Evolutionary conservation across 2,888 invertebrate genomes (phyloP).

Genomic region (Megaustenia siamemsis): DNA sequence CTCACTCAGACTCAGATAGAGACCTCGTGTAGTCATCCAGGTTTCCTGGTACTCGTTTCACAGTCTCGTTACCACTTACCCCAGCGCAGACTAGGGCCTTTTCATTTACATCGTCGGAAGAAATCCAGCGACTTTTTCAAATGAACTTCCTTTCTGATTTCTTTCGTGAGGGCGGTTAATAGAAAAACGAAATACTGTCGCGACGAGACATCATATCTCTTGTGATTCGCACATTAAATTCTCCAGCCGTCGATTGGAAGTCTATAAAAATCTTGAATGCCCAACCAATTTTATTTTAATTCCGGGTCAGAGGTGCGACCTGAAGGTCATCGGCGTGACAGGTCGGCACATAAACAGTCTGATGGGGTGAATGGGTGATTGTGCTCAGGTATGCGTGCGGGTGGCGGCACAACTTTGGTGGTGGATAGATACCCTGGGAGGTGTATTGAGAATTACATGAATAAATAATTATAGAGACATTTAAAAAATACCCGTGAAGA

Average conservation of each 20-base stretch:
- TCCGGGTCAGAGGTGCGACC: slow-evolving; percentile 31
- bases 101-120: slow-evolving; percentile 1
- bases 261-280: slow-evolving; percentile 42
- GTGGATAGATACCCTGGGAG: neutral
- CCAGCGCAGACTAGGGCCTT: neutral
- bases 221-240: slow-evolving; percentile 25
- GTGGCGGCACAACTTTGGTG: neutral
- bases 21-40: no score
- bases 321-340: slow-evolving; percentile 28
- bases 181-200: slow-evolving; percentile 31
- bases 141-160: neutral
- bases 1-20: neutral
- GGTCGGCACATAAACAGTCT: slow-evolving; percentile 29
- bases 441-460: neutral
- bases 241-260: slow-evolving; percentile 28
- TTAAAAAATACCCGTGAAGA: no score
- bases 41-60: neutral
- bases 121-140: neutral
- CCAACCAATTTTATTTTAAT: slow-evolving; percentile 28
- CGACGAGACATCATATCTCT: slow-evolving; percentile 23
- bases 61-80: neutral
- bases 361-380: neutral
- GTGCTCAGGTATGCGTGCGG: neutral
- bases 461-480: no score
- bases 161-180: slow-evolving; percentile 10